phyloP scores from a whole-genome alignment of 2,113 vertebrate genomes.

The Ciconia stormi region DNA sequence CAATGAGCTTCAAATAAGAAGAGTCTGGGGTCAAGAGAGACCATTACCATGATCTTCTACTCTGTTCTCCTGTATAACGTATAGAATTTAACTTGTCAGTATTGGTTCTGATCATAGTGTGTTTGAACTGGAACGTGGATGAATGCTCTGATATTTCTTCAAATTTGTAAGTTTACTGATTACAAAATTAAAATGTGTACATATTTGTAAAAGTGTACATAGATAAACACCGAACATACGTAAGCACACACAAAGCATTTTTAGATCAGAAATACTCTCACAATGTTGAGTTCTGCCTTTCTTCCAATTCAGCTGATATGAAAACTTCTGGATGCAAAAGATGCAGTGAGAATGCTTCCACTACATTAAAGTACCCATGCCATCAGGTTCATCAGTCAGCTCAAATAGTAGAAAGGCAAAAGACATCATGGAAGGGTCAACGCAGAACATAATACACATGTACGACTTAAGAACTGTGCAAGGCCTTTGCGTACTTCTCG shows the following conservation, averaged over 20 bases:
- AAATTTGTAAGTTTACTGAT: background rate
- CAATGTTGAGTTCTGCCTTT: background rate
- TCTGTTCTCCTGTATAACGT: background rate
- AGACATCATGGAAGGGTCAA: background rate
- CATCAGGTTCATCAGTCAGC: background rate
- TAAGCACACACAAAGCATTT: background rate
- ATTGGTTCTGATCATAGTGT: background rate
- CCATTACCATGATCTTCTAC: background rate
- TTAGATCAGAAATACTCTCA: background rate
- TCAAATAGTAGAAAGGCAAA: background rate
- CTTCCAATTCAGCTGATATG: background rate
- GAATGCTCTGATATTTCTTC: background rate
- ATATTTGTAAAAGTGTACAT: background rate
- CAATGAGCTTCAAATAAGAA: constrained; percentile 41
- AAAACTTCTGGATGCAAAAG: background rate
- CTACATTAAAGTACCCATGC: background rate
- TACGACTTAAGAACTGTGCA: background rate
- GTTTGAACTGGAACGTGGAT: background rate
- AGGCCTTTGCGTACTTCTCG: background rate
- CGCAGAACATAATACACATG: background rate
- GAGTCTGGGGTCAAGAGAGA: background rate
- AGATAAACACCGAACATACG: background rate
- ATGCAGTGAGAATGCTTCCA: background rate
- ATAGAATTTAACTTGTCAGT: background rate
- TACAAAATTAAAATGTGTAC: background rate